These are phyloP conservation scores for Amaurobius ferox DNA, from an alignment of 2,888 invertebrate species.

Conservation along the genomic window DNA sequence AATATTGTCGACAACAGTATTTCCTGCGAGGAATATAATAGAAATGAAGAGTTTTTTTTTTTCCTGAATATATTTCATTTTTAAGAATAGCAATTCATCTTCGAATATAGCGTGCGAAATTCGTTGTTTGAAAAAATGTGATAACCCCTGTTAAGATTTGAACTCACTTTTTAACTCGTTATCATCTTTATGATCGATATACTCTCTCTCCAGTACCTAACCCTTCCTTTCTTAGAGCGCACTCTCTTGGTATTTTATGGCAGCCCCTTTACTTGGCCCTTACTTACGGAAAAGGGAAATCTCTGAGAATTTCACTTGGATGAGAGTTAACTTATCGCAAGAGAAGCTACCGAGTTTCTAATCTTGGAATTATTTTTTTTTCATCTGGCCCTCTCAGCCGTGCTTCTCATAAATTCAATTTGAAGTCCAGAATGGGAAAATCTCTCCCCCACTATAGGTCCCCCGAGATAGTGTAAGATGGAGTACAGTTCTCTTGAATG, in stretches of 20 bases:
- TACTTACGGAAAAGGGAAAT: neutral
- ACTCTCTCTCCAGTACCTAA: neutral
- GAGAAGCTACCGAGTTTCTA: neutral
- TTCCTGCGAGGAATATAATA: too few relatives aligned
- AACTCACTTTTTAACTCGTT: too few relatives aligned
- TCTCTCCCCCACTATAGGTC: slow-evolving; percentile 32
- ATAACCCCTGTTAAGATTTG: too few relatives aligned
- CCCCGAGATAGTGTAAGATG: slow-evolving; percentile 36
- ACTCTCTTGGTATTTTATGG: neutral
- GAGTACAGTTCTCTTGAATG: slow-evolving; percentile 31
- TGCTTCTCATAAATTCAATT: slow-evolving; percentile 39
- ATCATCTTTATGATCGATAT: neutral
- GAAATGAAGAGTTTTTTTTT: too few relatives aligned
- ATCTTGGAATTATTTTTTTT: neutral
- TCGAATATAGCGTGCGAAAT: too few relatives aligned
- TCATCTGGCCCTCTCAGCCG: neutral
- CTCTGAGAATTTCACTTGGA: neutral
- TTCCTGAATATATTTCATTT: too few relatives aligned
- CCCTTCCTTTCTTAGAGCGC: neutral
- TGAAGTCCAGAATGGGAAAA: neutral
- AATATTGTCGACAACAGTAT: too few relatives aligned
- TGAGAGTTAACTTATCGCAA: slow-evolving; percentile 1
- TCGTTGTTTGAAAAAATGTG: too few relatives aligned
- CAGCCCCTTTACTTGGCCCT: neutral
- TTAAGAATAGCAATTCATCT: too few relatives aligned